These are phyloP conservation scores for Carassius auratus DNA, from an alignment of 2,113 vertebrate species.

Conservation along the genomic window DNA sequence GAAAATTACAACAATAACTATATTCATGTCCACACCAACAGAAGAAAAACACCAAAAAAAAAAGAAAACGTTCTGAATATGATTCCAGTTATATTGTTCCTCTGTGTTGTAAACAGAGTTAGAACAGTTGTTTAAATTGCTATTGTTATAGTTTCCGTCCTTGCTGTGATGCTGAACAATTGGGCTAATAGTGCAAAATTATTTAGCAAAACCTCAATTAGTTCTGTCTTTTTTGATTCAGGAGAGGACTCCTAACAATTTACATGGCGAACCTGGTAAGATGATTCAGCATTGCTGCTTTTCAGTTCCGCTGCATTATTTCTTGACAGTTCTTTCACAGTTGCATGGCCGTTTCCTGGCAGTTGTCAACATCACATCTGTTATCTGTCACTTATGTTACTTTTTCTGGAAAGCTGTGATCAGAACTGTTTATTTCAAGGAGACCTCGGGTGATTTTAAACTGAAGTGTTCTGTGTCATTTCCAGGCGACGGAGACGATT, in stretches of 20 bases:
- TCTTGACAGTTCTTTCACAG: constrained; percentile 10
- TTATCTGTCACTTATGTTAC: constrained; percentile 25
- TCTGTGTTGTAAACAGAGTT: background rate
- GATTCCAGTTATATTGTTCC: no score
- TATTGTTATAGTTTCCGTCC: no score
- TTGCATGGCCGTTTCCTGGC: constrained; percentile 10
- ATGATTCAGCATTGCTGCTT: constrained; percentile 12
- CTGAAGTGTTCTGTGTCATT: constrained; percentile 14
- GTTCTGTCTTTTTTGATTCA: constrained; percentile 61
- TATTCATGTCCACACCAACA: background rate
- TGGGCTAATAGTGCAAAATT: no score
- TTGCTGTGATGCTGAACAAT: no score
- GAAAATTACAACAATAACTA: background rate
- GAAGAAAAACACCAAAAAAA: no score
- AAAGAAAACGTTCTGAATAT: no score
- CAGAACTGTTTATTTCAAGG: constrained; percentile 15
- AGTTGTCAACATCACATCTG: constrained; percentile 20
- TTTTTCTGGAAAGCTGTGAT: constrained; percentile 19
- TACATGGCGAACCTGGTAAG: constrained; percentile 99
- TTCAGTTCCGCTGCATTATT: background rate
- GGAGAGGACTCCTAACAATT: constrained; percentile 97
- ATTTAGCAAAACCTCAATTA: no score
- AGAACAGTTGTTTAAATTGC: no score
- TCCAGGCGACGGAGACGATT: constrained; percentile 77
- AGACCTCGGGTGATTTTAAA: background rate